These are phyloP conservation scores for Choreutis nemorana DNA, from an alignment of 2,888 invertebrate genomes.

Conservation along the genomic window DNA sequence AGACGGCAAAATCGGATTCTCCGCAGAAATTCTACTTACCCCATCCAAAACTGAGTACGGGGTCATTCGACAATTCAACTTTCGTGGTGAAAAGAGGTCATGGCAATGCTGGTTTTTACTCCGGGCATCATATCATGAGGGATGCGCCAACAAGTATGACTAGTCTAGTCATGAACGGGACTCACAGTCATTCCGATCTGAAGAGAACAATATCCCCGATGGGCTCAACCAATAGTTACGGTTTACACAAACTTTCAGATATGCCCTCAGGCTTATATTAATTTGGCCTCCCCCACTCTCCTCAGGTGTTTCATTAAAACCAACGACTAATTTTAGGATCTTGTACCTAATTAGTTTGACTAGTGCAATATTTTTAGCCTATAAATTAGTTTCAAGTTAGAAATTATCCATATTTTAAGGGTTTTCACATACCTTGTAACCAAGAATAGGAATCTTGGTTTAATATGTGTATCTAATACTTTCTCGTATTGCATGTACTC, in stretches of 20 bases:
- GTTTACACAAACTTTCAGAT: conserved; percentile 73
- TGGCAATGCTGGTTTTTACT: conserved; percentile 71
- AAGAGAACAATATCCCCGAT: conserved; percentile 49
- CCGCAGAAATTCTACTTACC: conserved; percentile 42
- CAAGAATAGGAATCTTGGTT: too few species aligned
- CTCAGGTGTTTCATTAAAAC: conserved; percentile 35
- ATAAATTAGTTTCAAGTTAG: conserved; percentile 18
- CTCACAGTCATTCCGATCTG: conserved; percentile 51
- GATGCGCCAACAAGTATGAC: conserved; percentile 59
- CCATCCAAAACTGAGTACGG: conserved; percentile 36
- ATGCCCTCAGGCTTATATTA: conserved; percentile 78
- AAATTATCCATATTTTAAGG: too few species aligned
- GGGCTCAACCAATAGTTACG: conserved; percentile 40
- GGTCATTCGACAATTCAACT: conserved; percentile 44
- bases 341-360: conserved; percentile 43
- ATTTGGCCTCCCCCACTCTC: conserved; percentile 15
- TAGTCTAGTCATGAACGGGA: conserved; percentile 48
- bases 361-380: conserved; percentile 56
- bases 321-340: conserved; percentile 57
- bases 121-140: conserved; percentile 60
- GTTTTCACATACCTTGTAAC: too few species aligned
- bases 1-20: conserved; percentile 26
- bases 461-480: too few species aligned
- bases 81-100: conserved; percentile 71
- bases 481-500: too few species aligned